Conservation (phyloP, 2,888 invertebrate genomes). For the Candidula unifasciata region DNA sequence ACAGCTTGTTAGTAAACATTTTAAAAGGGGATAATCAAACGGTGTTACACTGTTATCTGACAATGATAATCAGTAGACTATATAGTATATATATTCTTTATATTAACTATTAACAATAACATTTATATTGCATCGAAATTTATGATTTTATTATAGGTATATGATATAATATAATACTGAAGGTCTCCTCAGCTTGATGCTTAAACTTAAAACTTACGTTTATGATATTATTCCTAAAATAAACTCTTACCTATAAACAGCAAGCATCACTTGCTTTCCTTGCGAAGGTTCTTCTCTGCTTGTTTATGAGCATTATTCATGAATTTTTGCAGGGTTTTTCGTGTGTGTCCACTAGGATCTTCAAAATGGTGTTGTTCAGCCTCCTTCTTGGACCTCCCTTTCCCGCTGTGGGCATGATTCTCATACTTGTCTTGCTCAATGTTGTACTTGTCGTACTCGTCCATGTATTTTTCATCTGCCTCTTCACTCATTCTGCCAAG, state of each 20-base stretch:
- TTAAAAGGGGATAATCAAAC: too few species aligned
- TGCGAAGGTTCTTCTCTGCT: slow-evolving; percentile 20
- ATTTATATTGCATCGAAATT: too few species aligned
- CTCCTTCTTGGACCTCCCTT: slow-evolving; percentile 93
- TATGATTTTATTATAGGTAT: too few species aligned
- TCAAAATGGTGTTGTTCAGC: slow-evolving; percentile 91
- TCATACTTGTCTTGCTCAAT: slow-evolving; percentile 94
- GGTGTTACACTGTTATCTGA: too few species aligned
- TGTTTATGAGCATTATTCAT: slow-evolving; percentile 72
- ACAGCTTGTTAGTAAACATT: too few species aligned
- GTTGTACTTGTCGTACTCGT: slow-evolving; percentile 93
- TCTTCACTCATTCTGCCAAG: slow-evolving; percentile 44
- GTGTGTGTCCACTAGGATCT: slow-evolving; percentile 94
- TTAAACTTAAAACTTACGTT: too few species aligned
- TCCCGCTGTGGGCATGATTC: slow-evolving; percentile 91
- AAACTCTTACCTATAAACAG: background rate
- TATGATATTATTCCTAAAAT: too few species aligned
- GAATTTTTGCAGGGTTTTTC: slow-evolving; percentile 85
- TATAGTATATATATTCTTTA: too few species aligned
- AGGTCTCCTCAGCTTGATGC: too few species aligned
- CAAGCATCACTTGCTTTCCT: slow-evolving; percentile 12
- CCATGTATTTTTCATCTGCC: slow-evolving; percentile 55
- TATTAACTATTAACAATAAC: too few species aligned
- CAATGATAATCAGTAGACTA: too few species aligned
- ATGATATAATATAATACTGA: too few species aligned